Evolutionary conservation across 2,797 vertebrate genomes (phyloP).

Genomic region (Sebastes jordani): DNA sequence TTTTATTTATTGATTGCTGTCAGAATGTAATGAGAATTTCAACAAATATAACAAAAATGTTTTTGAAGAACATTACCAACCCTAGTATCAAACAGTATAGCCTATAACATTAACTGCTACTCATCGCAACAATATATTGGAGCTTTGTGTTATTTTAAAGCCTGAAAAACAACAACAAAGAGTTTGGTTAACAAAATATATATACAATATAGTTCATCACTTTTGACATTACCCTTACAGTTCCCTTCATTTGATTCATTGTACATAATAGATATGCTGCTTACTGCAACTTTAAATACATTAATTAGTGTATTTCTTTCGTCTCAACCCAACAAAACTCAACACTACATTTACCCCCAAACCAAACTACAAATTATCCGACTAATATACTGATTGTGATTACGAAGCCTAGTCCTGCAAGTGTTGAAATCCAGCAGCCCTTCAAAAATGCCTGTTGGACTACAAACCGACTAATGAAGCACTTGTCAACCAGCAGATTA

Average conservation of each 20-base stretch:
- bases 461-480: constrained; percentile 42
- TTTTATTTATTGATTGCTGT: too few species aligned
- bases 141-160: too few species aligned
- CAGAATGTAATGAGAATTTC: too few species aligned
- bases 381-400: neutral
- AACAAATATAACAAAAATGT: too few species aligned
- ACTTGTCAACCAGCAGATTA: constrained; percentile 50
- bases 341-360: neutral
- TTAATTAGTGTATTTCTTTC: neutral
- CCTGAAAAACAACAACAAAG: too few species aligned
- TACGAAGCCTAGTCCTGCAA: neutral
- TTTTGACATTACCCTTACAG: neutral
- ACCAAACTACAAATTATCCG: neutral
- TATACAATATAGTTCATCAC: too few species aligned
- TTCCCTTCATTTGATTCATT: neutral
- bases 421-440: neutral
- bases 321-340: neutral
- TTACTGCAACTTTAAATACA: neutral
- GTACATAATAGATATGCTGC: neutral
- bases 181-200: too few species aligned
- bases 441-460: constrained; percentile 10
- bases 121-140: too few species aligned
- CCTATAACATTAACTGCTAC: too few species aligned
- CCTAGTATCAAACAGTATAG: too few species aligned
- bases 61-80: too few species aligned